Evolutionary conservation across 2,797 vertebrate genomes (phyloP).

Genomic region (Novumbra hubbsi): DNA sequence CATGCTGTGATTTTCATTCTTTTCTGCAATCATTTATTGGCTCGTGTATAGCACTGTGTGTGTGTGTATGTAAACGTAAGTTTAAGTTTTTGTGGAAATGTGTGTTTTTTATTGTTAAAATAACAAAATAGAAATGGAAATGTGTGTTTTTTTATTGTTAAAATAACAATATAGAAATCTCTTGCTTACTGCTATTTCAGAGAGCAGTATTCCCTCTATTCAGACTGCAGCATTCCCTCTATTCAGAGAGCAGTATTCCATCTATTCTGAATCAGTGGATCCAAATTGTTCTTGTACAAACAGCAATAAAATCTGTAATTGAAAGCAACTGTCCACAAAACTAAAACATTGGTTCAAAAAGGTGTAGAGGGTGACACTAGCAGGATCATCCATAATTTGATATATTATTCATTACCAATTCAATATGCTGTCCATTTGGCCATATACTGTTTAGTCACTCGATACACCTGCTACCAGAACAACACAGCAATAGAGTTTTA

Average conservation of each 20-base stretch:
- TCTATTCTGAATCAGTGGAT: conserved; percentile 32
- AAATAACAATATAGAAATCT: conserved; percentile 60
- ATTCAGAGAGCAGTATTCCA: conserved; percentile 34
- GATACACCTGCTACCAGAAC: background rate
- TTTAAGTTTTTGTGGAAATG: conserved; percentile 13
- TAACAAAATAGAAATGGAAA: conserved; percentile 59
- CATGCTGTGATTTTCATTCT: too few relatives aligned
- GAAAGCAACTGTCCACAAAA: conserved; percentile 35
- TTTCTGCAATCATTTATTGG: conserved; percentile 34
- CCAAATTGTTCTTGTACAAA: conserved; percentile 20
- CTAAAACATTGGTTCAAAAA: conserved; percentile 32
- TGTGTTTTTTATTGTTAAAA: conserved; percentile 21
- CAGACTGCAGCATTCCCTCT: too few relatives aligned
- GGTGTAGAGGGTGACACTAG: background rate
- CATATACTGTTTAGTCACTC: background rate
- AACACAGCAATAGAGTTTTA: background rate
- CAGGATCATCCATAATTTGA: background rate
- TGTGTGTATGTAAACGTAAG: background rate
- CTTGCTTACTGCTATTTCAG: conserved; percentile 33
- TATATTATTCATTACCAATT: background rate
- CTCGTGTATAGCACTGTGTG: conserved; percentile 31
- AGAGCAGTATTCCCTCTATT: conserved; percentile 43
- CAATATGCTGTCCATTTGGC: background rate
- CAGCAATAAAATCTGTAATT: conserved; percentile 39
- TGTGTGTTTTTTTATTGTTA: conserved; percentile 16